Evolutionary conservation across 2,113 vertebrate species (phyloP), one percentile per base, ranked within the genome.

Genomic region (Centrocercus urophasianus): DNA sequence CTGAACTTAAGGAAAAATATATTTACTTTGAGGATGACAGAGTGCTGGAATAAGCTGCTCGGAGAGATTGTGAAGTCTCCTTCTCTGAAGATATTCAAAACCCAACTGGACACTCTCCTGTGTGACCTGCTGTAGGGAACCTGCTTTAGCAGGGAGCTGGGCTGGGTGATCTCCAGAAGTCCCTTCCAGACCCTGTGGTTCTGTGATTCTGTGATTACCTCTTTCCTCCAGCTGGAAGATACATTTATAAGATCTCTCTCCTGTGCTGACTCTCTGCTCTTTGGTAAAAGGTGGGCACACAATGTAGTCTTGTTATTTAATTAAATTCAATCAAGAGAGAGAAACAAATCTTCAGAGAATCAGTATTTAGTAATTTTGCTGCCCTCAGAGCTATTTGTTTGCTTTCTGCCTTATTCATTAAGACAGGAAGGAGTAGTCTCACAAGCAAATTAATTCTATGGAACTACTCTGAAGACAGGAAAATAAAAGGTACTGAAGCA

Each of bases 241-340:
- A 32, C 54, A 32, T 75, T 89, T 84, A 32, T 40, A 54, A 65
- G 10, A 4, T 25, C 14, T 83, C 57, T 67, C 56, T 83, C 27
- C 30, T 67, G 28, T n/a, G 30, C 63, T 81, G 56, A 42, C 88
- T 83, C 38, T 86, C 66, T 78, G 42, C 43, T 56, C 48, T 70
- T 18, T 78, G 63, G 72, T 40, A 75, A 93, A 87, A 93, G 22
- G 24, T 38, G 83, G 7, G 13, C 32, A 77, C 8, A 66, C 32
- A 57, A 4, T 34, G 15, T 47, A 85, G 65, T 59, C 50, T 60
- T 74, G 60, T 52, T 83, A 54, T 83, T 71, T 88, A 90, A 93
- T 86, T 79, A 91, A 93, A 93, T 38, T 85, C 34, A 43, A 77
- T 30, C 64, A 80, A 6, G 42, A 73, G 42, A 57, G 57, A 96